These are phyloP conservation scores for Crossocerus cetratus DNA, from an alignment of 2,888 invertebrate genomes.

Conservation along the genomic window DNA sequence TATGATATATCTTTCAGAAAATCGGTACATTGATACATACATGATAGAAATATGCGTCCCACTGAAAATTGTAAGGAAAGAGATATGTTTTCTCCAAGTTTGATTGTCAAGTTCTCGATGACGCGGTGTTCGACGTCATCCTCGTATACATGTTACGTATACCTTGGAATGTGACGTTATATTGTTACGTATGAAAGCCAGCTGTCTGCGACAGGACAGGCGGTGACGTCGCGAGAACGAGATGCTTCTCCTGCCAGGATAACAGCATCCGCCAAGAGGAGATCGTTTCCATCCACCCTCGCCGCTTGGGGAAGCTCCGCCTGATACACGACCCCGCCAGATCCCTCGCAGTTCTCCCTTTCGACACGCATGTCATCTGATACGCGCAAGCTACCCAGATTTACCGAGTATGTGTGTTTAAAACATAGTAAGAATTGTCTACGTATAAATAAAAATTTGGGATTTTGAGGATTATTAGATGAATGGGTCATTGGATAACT, in stretches of 20 bases:
- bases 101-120: conserved; percentile 1
- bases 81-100: neutral
- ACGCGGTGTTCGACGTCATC: conserved; percentile 1
- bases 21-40: too few species aligned
- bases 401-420: too few species aligned
- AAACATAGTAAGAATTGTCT: neutral
- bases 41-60: too few species aligned
- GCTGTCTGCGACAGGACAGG: conserved; percentile 29
- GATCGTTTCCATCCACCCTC: conserved; percentile 14
- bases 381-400: too few species aligned
- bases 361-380: too few species aligned
- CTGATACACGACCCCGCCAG: neutral
- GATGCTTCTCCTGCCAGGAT: conserved; percentile 64
- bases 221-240: conserved; percentile 66
- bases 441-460: neutral
- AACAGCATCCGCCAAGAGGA: conserved; percentile 46
- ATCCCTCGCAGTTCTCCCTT: neutral
- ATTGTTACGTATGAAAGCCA: neutral
- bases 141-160: conserved; percentile 8
- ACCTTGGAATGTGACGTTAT: neutral
- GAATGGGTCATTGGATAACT: conserved; percentile 19
- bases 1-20: too few species aligned
- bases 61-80: neutral
- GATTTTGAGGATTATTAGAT: neutral
- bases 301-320: conserved; percentile 1